Evolutionary conservation across 2,888 invertebrate genomes (phyloP).

Genomic region (Caenorhabditis macrosperma): DNA sequence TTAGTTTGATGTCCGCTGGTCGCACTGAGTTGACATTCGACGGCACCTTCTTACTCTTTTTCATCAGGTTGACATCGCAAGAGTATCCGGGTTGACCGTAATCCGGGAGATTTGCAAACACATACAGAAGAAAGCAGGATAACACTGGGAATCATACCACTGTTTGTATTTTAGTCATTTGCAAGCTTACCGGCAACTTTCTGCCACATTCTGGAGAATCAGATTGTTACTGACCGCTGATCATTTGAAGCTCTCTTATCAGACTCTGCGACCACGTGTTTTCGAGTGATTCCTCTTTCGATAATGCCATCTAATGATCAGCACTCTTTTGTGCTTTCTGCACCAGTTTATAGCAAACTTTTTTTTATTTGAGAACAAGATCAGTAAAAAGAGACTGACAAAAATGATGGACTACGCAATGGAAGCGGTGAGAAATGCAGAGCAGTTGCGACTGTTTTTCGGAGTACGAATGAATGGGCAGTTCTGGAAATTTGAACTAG

Average conservation of each 20-base stretch:
- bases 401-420: not conserved
- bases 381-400: not conserved
- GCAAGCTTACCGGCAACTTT: constrained; percentile 14
- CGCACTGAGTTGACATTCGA: constrained; percentile 66
- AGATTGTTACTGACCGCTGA: constrained; percentile 23
- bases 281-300: not conserved
- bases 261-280: constrained; percentile 6
- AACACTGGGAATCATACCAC: constrained; percentile 9
- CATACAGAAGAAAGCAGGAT: constrained; percentile 21
- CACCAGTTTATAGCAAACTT: not conserved
- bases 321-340: not conserved
- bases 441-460: constrained; percentile 26
- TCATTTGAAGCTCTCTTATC: constrained; percentile 29
- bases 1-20: constrained; percentile 71
- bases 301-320: constrained; percentile 5
- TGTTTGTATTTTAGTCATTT: not conserved
- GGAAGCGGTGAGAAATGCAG: constrained; percentile 10
- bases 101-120: constrained; percentile 34
- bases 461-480: constrained; percentile 27
- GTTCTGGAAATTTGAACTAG: not conserved
- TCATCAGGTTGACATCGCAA: constrained; percentile 56
- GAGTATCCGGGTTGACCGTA: constrained; percentile 46
- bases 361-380: too few species aligned
- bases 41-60: constrained; percentile 61
- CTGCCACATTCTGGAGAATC: constrained; percentile 22